Base-by-base conservation (phyloP, 2,113 vertebrate genomes). In the Stomatorhinus ivindoensis region DNA sequence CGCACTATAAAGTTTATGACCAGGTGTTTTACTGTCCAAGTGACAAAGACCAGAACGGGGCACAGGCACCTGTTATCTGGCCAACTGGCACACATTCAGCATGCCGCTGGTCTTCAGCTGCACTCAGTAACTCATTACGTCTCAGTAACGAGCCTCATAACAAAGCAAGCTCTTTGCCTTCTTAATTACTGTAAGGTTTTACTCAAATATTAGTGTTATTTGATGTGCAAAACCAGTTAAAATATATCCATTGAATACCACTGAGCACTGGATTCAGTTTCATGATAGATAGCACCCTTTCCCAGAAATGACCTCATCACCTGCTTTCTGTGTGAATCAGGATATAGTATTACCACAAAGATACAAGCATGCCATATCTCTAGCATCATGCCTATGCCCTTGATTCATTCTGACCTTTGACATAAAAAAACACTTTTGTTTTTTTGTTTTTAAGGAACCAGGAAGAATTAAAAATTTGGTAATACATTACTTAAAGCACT, bases 61-160 rank as follows among this genome's bases (percentile, higher is more conserved):
- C 73, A 90, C 90, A 87, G 91, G 90, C 93, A 95, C 94, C 93
- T 95, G 94, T 93, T 94, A 93, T 89, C 87, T 51, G 47, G 47
- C 46, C 48, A 35, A 50, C 48, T 51, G 24, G 21, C 47, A 13
- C 15, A 8, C 31, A 0, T 21, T 27, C 21, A 19, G 21, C 19
- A 3, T 0, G 17, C 44, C 82, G 1, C 44, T 4, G 8, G 3
- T 17, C 44, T n/a, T 47, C 39, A n/a, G 1, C 42, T n/a, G 82
- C 44, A 31, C 61, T 69, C 80, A 44, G 44, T 86, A 51, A 48
- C 27, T 48, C 27, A 86, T 39, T 19, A 7, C 13, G 17, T 53
- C n/a, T 55, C 47, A 39, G 6, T 42, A 35, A 35, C 35, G 35
- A 80, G 5, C 19, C 35, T 42, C 13, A 42, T 80, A 42, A 42